phyloP scores from a whole-genome alignment of 1,140 invertebrate genomes.

The Cydia strobilella region DNA sequence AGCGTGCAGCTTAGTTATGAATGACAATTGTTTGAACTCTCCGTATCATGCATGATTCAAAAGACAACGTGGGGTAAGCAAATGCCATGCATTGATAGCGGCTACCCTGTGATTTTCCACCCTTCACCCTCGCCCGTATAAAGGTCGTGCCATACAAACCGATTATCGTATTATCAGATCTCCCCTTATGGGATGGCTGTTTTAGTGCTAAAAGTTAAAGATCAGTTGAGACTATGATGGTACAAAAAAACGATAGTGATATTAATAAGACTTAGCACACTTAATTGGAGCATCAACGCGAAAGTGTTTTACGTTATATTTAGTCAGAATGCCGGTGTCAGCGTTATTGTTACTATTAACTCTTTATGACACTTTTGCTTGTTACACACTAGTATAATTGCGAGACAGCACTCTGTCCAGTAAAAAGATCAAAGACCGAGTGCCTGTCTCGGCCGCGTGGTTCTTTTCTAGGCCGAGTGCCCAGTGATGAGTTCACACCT shows the following conservation, averaged over 20 bases:
- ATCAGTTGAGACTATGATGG: background rate
- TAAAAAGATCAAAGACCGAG: constrained; percentile 4
- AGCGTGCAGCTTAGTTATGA: background rate
- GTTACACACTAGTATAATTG: background rate
- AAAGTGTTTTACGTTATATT: background rate
- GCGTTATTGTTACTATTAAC: background rate
- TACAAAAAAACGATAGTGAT: background rate
- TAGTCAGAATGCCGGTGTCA: background rate
- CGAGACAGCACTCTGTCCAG: background rate
- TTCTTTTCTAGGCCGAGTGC: background rate
- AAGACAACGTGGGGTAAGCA: background rate
- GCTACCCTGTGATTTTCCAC: constrained; percentile 23
- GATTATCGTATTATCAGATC: background rate
- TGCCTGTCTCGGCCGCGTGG: background rate
- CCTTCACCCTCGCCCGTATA: constrained; percentile 23
- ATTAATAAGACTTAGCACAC: background rate
- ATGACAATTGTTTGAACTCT: background rate
- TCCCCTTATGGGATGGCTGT: background rate
- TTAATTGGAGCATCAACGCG: background rate
- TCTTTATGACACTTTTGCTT: background rate
- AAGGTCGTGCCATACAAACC: constrained; percentile 14
- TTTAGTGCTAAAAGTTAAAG: background rate
- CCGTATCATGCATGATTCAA: constrained; percentile 4
- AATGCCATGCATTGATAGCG: constrained; percentile 12
- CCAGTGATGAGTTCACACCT: background rate